Evolutionary conservation across 2,888 invertebrate genomes (phyloP).

Genomic region (Metalampra italica): DNA sequence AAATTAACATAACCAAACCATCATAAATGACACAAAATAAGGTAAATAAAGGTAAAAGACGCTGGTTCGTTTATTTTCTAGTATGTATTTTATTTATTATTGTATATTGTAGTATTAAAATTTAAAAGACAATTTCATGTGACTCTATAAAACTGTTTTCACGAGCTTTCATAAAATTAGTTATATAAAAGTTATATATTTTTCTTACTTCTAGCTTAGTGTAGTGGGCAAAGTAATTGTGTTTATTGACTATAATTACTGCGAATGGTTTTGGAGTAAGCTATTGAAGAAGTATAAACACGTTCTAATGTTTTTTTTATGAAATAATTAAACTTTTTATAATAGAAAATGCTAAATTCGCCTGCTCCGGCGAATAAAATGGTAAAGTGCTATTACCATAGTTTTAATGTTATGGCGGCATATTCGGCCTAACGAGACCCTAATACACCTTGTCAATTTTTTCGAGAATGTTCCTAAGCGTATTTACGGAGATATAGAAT

Average conservation of each 20-base stretch:
- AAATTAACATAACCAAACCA: conserved; percentile 6
- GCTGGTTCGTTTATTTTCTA: conserved; percentile 40
- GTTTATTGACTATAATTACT: conserved; percentile 30
- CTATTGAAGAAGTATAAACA: neutral
- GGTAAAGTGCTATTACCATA: too few species aligned
- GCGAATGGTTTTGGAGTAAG: conserved; percentile 22
- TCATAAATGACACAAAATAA: conserved; percentile 5
- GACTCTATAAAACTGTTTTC: conserved; percentile 58
- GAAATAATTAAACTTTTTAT: too few species aligned
- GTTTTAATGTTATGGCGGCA: too few species aligned
- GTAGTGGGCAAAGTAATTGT: conserved; percentile 38
- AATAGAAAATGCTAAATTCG: too few species aligned
- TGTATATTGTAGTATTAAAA: conserved; percentile 46
- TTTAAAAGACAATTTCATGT: conserved; percentile 73
- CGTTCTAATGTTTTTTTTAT: neutral
- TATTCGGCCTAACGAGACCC: too few species aligned
- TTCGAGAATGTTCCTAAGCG: too few species aligned
- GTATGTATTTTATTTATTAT: conserved; percentile 32
- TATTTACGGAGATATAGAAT: too few species aligned
- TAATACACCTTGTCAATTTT: too few species aligned
- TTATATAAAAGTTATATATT: conserved; percentile 60
- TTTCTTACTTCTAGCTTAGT: conserved; percentile 71
- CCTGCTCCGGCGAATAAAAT: too few species aligned
- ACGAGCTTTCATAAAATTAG: conserved; percentile 73
- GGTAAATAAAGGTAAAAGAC: conserved; percentile 14